Base-by-base conservation (phyloP, 1,140 invertebrate species). In the Zaprionus lachaisei region DNA sequence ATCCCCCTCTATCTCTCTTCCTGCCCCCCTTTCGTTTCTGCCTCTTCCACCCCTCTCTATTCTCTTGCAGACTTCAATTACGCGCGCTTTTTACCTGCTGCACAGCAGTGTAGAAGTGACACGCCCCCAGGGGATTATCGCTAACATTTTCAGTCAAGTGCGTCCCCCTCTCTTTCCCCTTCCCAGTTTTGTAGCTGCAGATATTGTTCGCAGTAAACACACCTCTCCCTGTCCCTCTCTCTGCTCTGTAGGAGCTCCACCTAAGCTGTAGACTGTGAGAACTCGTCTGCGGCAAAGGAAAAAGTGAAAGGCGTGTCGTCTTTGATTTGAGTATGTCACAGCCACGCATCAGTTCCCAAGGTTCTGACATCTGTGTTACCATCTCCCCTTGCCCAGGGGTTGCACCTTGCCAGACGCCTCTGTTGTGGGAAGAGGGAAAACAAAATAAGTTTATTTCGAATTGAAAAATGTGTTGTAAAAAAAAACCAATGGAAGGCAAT, bases 91-190 rank as follows among this genome's bases (percentile, higher is more conserved):
- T 71, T 78, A 70, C 67, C 80, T 65, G 47, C 44, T 34, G 12
- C 34, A 22, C n/a, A 47, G 41, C 15, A 47, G 37, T 44, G 41
- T 66, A 57, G 41, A n/a, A 70, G 81, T 79, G 75, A 76, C 72
- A 56, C 49, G 65, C 79, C 85, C 80, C 76, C 75, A 20, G 41
- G 86, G 85, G 85, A 89, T 89, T 89, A 89, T 89, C 85, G 85
- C 83, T 89, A 83, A 87, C 84, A 87, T 87, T 84, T 77, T 77
- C 72, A 90, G 84, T 90, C 79, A 89, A 89, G 75, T 89, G 84
- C 62, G 75, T 70, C 72, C 81, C 70, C 78, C 87, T 81, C 79
- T 89, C 79, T 83, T 7, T 0, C 41, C 5, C 15, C 5, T 44
- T 44, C 41, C 2, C 6, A n/a, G 6, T n/a, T 4, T 77, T 72